A percentile compares a stretch with the other conserved stretches of the same genome.
phyloP scores from a whole-genome alignment of 2,113 vertebrate genomes.

The Scytalopus superciliaris region DNA sequence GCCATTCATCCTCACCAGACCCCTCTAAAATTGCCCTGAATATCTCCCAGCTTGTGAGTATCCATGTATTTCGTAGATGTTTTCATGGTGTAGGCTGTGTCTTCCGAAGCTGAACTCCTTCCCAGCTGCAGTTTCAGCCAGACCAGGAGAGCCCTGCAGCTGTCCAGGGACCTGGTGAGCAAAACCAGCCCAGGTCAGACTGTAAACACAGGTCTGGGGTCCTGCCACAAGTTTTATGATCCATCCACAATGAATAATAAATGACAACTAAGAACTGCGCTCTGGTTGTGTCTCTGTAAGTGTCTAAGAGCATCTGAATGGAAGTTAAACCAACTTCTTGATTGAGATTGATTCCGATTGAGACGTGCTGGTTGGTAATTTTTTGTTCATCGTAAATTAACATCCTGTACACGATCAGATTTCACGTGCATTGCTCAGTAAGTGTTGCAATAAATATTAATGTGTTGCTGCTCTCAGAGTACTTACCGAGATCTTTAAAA shows the following conservation, averaged over 20 bases:
- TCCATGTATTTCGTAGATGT: not conserved
- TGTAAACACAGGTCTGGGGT: not conserved
- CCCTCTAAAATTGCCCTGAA: not conserved
- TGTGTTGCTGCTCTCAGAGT: slow-evolving; percentile 3
- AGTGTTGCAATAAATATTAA: slow-evolving; percentile 39
- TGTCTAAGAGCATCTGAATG: not conserved
- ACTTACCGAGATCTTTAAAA: not conserved
- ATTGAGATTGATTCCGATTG: not conserved
- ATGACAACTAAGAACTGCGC: not conserved
- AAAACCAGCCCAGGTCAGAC: not conserved
- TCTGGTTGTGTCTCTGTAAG: not conserved
- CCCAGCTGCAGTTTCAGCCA: not conserved
- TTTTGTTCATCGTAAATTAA: not conserved
- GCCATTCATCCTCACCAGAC: not conserved
- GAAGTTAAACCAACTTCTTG: not conserved
- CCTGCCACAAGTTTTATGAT: not conserved
- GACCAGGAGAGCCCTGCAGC: not conserved
- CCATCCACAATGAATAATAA: not conserved
- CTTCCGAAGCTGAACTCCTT: not conserved
- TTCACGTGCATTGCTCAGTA: not conserved
- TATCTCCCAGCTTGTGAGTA: not conserved
- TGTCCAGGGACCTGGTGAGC: not conserved
- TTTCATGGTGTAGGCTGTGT: not conserved
- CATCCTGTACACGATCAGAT: not conserved
- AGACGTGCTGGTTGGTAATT: not conserved